Conservation (phyloP, 2,797 vertebrate genomes). For the Melopsittacus undulatus region DNA sequence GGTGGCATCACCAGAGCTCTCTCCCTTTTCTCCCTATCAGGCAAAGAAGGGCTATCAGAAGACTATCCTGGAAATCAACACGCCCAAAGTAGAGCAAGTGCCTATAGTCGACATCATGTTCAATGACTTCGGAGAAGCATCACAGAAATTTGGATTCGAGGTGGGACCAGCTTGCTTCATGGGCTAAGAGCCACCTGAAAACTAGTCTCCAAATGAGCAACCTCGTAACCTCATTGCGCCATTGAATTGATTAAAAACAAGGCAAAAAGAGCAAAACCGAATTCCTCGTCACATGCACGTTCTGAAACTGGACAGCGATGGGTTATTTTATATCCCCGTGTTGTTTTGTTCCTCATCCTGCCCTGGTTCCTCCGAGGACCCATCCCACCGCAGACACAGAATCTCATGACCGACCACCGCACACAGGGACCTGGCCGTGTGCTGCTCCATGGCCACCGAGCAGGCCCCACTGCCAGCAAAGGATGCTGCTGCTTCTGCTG, state of each 20-base stretch:
- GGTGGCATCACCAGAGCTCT: background rate
- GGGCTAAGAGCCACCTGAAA: conserved; percentile 86
- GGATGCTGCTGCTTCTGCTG: background rate
- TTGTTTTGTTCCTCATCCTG: background rate
- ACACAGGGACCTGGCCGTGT: background rate
- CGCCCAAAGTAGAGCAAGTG: conserved; percentile 95
- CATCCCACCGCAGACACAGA: conserved; percentile 41
- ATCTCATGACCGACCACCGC: conserved; percentile 77
- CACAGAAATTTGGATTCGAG: conserved; percentile 99
- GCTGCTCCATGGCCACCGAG: background rate
- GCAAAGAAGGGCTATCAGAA: conserved; percentile 95
- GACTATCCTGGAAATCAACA: conserved; percentile 95
- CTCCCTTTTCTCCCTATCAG: conserved; percentile 64
- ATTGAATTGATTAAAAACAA: conserved; percentile 35
- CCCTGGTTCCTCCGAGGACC: conserved; percentile 34
- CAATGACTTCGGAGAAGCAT: conserved; percentile 94
- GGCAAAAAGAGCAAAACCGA: background rate
- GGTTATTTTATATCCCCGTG: conserved; percentile 33
- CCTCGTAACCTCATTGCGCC: conserved; percentile 95
- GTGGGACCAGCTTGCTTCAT: conserved; percentile 98
- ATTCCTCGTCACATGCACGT: conserved; percentile 88
- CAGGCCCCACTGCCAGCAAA: background rate
- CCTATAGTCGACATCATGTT: conserved; percentile 99
- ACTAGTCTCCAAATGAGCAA: conserved; percentile 84
- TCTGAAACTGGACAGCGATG: conserved; percentile 88